These are phyloP conservation scores for Knipowitschia caucasica DNA, from an alignment of 2,797 vertebrate species.

Conservation along the genomic window DNA sequence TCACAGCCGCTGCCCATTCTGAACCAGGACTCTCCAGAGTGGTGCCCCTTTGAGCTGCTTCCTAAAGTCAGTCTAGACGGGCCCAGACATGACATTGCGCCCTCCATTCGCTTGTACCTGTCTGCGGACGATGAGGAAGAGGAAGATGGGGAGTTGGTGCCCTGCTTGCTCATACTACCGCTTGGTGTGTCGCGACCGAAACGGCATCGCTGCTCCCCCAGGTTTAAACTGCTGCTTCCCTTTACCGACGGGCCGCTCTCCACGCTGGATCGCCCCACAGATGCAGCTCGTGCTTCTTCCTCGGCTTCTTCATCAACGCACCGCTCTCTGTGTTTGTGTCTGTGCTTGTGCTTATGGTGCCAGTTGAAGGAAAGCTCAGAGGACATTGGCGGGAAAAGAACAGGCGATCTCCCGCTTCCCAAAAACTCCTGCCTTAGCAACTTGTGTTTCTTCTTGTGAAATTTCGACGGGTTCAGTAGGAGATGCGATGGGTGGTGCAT, in stretches of 20 bases:
- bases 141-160: conserved; percentile 83
- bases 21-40: conserved; percentile 76
- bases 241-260: conserved; percentile 60
- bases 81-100: conserved; percentile 78
- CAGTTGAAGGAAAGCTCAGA: conserved; percentile 96
- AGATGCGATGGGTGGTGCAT: conserved; percentile 90
- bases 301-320: conserved; percentile 76
- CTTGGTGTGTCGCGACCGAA: conserved; percentile 83
- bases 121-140: conserved; percentile 83
- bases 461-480: conserved; percentile 93
- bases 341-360: conserved; percentile 94
- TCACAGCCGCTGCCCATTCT: conserved; percentile 72
- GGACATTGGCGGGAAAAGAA: conserved; percentile 91
- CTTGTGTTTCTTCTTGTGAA: conserved; percentile 99
- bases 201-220: conserved; percentile 86
- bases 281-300: conserved; percentile 54
- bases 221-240: conserved; percentile 54
- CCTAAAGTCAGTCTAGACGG: conserved; percentile 77
- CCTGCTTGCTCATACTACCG: conserved; percentile 65
- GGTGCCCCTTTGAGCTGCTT: conserved; percentile 64
- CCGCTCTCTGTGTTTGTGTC: conserved; percentile 95
- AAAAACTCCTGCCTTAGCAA: conserved; percentile 90
- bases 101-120: conserved; percentile 93
- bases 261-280: conserved; percentile 43
- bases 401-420: conserved; percentile 77